Conservation (phyloP, 2,888 invertebrate species). For the Ceraclea dissimilis region DNA sequence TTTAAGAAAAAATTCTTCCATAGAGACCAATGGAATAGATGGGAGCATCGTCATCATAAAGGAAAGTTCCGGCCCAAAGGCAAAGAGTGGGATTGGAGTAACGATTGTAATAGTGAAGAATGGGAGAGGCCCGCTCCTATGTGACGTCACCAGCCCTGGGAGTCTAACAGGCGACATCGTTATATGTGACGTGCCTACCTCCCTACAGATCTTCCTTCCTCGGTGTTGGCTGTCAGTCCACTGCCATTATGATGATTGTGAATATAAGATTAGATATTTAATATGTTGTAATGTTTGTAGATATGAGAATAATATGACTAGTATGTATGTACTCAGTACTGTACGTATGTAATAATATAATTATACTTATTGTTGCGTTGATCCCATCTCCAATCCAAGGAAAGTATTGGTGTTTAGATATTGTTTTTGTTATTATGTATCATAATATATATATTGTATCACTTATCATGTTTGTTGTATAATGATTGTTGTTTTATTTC, state of each 20-base stretch:
- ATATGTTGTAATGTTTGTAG: not conserved
- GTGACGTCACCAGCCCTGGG: slow-evolving; percentile 34
- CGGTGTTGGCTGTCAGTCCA: not conserved
- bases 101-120: slow-evolving; percentile 3
- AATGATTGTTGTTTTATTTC: not conserved
- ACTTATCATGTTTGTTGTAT: no score
- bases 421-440: no score
- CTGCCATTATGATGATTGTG: no score
- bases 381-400: no score
- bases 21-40: slow-evolving; percentile 59
- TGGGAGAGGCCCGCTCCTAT: slow-evolving; percentile 45
- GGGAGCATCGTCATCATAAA: slow-evolving; percentile 45
- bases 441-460: no score
- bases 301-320: not conserved
- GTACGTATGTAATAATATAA: no score
- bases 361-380: no score
- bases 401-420: no score
- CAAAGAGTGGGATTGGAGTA: slow-evolving; percentile 62
- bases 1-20: slow-evolving; percentile 84
- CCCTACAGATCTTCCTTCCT: not conserved
- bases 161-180: slow-evolving; percentile 5
- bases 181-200: slow-evolving; percentile 13
- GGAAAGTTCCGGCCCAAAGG: slow-evolving; percentile 66
- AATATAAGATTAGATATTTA: no score
- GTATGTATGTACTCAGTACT: no score